Percentiles rank a stretch among this genome's conserved stretches.
These are phyloP conservation scores for Nannoperca obscura DNA, from an alignment of 2,797 vertebrate genomes.

Conservation along the genomic window DNA sequence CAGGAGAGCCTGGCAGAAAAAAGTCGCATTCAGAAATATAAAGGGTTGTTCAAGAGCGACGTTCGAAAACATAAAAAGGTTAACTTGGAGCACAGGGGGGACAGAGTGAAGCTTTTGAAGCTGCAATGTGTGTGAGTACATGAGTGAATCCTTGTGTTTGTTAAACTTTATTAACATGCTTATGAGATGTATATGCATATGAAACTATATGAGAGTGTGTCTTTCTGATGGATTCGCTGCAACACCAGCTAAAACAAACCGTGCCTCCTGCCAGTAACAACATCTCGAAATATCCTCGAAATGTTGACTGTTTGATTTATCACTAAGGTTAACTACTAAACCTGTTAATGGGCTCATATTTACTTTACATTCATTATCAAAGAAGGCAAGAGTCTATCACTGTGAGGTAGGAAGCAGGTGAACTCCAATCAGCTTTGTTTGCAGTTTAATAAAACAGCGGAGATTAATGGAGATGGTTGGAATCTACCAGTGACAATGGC, in stretches of 20 bases:
- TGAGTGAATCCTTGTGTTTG: background rate
- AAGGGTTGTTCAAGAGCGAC: slow-evolving; percentile 49
- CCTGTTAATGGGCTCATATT: slow-evolving; percentile 1
- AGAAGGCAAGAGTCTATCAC: background rate
- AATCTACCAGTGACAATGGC: background rate
- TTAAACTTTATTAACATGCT: background rate
- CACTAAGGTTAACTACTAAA: background rate
- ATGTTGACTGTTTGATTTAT: background rate
- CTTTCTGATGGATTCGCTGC: background rate
- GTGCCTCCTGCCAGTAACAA: slow-evolving; percentile 15
- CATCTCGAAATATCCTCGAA: background rate
- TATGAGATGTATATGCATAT: too few relatives aligned
- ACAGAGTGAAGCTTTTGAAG: background rate
- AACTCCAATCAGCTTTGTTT: slow-evolving; percentile 2
- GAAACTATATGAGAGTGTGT: background rate
- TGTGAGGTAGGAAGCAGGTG: background rate
- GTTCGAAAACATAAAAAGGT: slow-evolving; percentile 42
- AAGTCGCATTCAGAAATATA: slow-evolving; percentile 45
- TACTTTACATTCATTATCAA: background rate
- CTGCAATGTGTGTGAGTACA: background rate
- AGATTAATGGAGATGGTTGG: background rate
- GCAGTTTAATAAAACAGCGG: background rate
- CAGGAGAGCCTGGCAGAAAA: slow-evolving; percentile 54
- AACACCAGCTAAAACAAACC: slow-evolving; percentile 18
- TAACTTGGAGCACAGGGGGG: slow-evolving; percentile 11